A percentile compares a stretch with the other conserved stretches of the same genome.
Conservation (phyloP, 1,140 invertebrate genomes). For the Aporrectodea caliginosa region DNA sequence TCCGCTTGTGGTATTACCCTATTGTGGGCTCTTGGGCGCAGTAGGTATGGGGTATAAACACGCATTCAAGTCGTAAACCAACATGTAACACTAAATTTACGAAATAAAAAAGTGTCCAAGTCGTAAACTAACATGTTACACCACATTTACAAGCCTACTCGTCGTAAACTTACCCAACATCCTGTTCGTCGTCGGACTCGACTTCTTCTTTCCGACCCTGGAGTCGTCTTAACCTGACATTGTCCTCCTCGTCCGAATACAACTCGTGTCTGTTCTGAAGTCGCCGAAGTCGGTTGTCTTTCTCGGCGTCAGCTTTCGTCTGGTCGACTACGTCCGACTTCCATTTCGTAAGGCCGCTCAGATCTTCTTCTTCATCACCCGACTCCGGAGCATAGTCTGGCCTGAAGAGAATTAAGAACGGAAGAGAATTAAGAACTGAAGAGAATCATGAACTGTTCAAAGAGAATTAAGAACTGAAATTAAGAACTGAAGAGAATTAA, state of each 20-base stretch:
- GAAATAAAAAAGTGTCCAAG: no score
- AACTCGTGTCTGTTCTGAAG: slow-evolving; percentile 3
- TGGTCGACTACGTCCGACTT: background rate
- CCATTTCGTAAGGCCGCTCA: background rate
- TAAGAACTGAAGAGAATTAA: no score
- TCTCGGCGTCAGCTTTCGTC: background rate
- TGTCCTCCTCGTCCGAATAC: slow-evolving; percentile 25
- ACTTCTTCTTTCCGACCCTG: slow-evolving; percentile 1
- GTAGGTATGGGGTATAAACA: background rate
- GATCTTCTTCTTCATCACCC: slow-evolving; percentile 17
- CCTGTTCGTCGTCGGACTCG: background rate
- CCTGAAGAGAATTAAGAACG: no score
- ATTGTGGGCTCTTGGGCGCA: no score
- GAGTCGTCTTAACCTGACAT: background rate
- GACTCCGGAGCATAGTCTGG: slow-evolving; percentile 22
- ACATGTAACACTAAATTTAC: no score
- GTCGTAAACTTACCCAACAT: background rate
- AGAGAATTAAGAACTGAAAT: no score
- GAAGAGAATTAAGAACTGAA: no score
- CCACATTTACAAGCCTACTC: no score
- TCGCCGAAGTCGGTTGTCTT: background rate
- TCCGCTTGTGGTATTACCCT: no score
- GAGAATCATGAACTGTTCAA: no score
- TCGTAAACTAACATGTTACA: no score
- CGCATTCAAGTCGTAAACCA: no score